Conservation (phyloP, 1,140 invertebrate genomes). For the Zophobas morio region DNA sequence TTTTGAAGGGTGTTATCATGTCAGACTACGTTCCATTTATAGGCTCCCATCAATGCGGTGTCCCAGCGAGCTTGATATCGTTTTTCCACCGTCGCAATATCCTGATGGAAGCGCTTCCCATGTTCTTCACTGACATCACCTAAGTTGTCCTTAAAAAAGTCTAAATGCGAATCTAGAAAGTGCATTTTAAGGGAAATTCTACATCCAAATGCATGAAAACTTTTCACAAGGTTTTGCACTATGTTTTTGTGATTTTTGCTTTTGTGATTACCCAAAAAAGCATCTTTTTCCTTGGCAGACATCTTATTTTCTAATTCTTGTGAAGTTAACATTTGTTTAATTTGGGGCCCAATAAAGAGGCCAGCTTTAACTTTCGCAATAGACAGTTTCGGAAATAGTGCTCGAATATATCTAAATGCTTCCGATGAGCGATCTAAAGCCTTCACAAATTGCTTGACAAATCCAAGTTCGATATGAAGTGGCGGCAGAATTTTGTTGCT, state of each 20-base stretch:
- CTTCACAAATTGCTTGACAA: slow-evolving; percentile 67
- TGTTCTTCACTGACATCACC: no score
- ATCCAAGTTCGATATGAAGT: slow-evolving; percentile 63
- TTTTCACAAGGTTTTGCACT: no score
- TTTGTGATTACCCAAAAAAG: slow-evolving; percentile 5
- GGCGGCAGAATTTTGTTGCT: slow-evolving; percentile 1
- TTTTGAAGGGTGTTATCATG: no score
- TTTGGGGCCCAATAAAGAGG: neutral
- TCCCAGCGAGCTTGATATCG: no score
- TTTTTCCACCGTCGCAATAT: no score
- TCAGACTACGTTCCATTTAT: no score
- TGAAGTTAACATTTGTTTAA: neutral
- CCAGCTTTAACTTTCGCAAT: slow-evolving; percentile 1
- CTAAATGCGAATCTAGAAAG: no score
- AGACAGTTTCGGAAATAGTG: slow-evolving; percentile 10
- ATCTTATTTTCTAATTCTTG: neutral
- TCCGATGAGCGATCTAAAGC: slow-evolving; percentile 7
- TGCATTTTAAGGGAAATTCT: no score
- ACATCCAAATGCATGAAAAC: no score
- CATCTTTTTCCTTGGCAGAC: neutral
- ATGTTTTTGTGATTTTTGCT: neutral
- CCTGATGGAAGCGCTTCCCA: no score
- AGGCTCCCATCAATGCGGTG: no score
- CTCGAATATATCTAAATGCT: neutral
- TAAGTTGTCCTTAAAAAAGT: no score